Percentiles rank a stretch among this genome's conserved stretches.
Conservation (phyloP, 2,888 invertebrate species). For the Prenolepis imparis region DNA sequence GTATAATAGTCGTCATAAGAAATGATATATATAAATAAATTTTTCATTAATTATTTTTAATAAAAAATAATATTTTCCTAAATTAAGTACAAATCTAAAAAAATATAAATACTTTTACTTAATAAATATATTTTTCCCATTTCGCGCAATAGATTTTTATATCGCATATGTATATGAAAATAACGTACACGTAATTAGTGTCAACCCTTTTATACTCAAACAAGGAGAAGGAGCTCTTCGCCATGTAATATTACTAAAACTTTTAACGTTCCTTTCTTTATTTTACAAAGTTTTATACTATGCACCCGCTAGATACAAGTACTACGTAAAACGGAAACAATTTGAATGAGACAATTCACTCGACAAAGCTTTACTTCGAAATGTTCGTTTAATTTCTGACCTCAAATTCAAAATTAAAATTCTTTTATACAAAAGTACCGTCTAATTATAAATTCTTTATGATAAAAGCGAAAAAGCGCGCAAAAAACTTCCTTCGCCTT, state of each 20-base stretch:
- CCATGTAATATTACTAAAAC: constrained; percentile 12
- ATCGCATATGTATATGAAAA: not conserved
- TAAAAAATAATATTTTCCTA: not conserved
- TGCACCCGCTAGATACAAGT: not conserved
- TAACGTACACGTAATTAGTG: constrained; percentile 24
- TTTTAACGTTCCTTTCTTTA: constrained; percentile 39
- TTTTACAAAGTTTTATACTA: constrained; percentile 24
- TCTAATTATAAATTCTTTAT: constrained; percentile 30
- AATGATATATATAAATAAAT: not conserved
- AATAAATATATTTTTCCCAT: not conserved
- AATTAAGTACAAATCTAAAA: constrained; percentile 2
- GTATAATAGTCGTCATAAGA: constrained; percentile 10
- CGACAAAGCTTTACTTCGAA: constrained; percentile 25
- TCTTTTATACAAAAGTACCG: constrained; percentile 12
- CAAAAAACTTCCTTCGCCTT: not conserved
- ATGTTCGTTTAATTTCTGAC: constrained; percentile 40
- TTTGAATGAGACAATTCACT: constrained; percentile 24
- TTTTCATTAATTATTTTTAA: constrained; percentile 10
- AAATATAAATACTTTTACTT: not conserved
- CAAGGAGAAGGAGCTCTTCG: not conserved
- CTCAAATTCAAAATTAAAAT: constrained; percentile 44
- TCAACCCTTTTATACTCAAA: constrained; percentile 10
- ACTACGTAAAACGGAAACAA: constrained; percentile 36
- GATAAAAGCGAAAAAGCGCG: not conserved
- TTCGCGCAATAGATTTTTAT: not conserved